A percentile compares a stretch with the other conserved stretches of the same genome.
These are phyloP conservation scores for Disparrhopalites patrizii DNA, from an alignment of 2,888 invertebrate species.

Conservation along the genomic window DNA sequence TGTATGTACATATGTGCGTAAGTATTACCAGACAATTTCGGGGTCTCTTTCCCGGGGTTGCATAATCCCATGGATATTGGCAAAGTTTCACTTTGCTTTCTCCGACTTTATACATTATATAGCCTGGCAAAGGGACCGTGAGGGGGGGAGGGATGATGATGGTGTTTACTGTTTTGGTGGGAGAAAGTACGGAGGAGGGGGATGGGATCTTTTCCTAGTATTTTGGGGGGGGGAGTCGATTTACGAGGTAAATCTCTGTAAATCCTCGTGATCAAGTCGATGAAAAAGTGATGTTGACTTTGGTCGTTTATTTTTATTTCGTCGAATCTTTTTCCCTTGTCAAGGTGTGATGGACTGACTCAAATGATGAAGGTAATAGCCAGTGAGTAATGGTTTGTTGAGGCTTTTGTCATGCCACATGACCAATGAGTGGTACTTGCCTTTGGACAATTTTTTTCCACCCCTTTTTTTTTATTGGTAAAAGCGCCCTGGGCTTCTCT, in stretches of 20 bases:
- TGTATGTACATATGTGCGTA: no score
- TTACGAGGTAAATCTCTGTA: conserved; percentile 3
- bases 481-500: not conserved
- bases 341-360: conserved; percentile 22
- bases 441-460: not conserved
- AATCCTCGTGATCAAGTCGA: conserved; percentile 24
- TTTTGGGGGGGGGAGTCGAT: no score
- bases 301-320: conserved; percentile 26
- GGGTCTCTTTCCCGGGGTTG: no score
- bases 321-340: conserved; percentile 22
- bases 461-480: no score
- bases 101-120: not conserved
- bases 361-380: conserved; percentile 17
- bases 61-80: no score
- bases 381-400: not conserved
- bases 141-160: not conserved
- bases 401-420: conserved; percentile 11
- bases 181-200: not conserved
- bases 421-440: conserved; percentile 2
- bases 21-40: no score
- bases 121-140: not conserved
- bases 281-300: conserved; percentile 22
- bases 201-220: no score
- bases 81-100: no score
- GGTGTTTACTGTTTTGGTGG: no score